Evolutionary conservation across 2,797 vertebrate genomes (phyloP).

Genomic region (Falco rusticolus): DNA sequence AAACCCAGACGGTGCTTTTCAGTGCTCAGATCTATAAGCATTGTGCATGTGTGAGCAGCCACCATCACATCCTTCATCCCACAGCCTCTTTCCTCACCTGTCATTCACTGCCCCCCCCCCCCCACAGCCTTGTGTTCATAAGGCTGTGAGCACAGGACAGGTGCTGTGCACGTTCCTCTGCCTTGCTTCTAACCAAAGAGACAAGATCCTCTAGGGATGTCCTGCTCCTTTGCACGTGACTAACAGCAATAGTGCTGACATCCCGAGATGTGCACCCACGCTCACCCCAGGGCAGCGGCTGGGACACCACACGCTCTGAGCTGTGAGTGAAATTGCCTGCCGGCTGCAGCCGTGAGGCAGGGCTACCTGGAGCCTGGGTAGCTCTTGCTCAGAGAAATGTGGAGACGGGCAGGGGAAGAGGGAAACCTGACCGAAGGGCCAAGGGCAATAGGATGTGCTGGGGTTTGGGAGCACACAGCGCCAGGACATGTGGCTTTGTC

Average conservation of each 20-base stretch:
- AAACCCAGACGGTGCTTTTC: background rate
- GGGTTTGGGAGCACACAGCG: background rate
- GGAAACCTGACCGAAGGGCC: background rate
- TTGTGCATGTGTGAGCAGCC: background rate
- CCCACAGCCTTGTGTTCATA: background rate
- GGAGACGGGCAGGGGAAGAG: background rate
- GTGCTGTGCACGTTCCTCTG: background rate
- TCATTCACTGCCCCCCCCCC: background rate
- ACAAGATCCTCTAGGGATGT: background rate
- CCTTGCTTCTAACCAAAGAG: background rate
- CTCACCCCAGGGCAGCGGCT: fast-evolving
- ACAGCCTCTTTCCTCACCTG: background rate
- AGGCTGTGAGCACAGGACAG: background rate
- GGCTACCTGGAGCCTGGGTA: background rate
- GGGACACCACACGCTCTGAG: background rate
- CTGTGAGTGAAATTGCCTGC: too few species aligned
- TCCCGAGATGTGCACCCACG: too few species aligned
- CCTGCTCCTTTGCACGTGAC: background rate
- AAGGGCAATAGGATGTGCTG: background rate
- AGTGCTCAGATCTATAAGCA: background rate
- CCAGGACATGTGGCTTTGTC: background rate
- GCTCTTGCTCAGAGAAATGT: background rate
- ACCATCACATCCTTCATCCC: background rate
- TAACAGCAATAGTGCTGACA: background rate
- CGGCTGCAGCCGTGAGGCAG: background rate